Conservation (phyloP, 2,797 vertebrate species). For the Cossypha niveicapilla region DNA sequence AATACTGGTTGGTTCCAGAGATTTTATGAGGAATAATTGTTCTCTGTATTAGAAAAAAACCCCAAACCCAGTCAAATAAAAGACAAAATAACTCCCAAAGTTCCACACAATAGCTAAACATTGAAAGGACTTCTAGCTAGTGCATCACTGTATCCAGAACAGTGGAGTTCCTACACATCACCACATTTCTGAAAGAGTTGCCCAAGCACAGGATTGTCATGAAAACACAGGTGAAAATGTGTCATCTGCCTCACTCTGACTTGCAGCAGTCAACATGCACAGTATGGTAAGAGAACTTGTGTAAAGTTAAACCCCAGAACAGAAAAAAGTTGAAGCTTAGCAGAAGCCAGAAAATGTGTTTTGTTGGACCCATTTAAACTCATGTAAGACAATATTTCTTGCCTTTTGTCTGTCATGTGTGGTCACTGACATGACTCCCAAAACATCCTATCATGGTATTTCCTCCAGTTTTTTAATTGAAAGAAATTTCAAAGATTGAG, state of each 20-base stretch:
- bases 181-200: constrained; percentile 69
- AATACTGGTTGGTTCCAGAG: constrained; percentile 70
- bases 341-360: background rate
- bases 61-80: constrained; percentile 32
- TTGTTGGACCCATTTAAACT: background rate
- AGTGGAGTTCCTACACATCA: constrained; percentile 46
- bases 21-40: constrained; percentile 67
- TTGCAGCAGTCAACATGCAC: background rate
- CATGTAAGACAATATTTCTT: background rate
- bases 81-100: constrained; percentile 46
- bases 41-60: constrained; percentile 48
- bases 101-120: constrained; percentile 51
- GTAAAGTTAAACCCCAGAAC: background rate
- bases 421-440: background rate
- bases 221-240: constrained; percentile 66
- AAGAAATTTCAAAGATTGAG: constrained; percentile 9
- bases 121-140: constrained; percentile 64
- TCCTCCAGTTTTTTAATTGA: background rate
- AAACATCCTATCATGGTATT: background rate
- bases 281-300: background rate
- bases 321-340: background rate
- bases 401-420: background rate
- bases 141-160: constrained; percentile 61
- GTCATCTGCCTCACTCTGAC: constrained; percentile 33
- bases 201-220: constrained; percentile 61